A percentile compares a stretch with the other conserved stretches of the same genome.
Evolutionary conservation across 2,888 invertebrate species (phyloP).

Genomic region (Charanyca ferruginea): DNA sequence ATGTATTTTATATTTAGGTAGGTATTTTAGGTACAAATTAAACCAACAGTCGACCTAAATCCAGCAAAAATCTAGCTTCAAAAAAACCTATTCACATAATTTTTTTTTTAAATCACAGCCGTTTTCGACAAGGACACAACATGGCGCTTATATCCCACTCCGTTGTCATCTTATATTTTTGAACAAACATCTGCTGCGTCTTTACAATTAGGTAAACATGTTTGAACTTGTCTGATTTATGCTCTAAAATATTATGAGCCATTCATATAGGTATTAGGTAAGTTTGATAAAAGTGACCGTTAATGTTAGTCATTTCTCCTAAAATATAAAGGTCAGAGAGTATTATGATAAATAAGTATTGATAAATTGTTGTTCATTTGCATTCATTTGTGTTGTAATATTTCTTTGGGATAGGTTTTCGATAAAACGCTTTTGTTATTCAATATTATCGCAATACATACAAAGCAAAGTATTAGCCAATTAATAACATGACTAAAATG

Average conservation of each 20-base stretch:
- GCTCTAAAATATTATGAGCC: conserved; percentile 30
- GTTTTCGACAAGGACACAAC: conserved; percentile 8
- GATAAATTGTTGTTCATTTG: neutral
- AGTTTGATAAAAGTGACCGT: conserved; percentile 43
- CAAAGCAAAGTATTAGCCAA: no score
- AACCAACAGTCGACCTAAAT: no score
- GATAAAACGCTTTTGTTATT: no score
- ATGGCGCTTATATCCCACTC: conserved; percentile 24
- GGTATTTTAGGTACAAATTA: no score
- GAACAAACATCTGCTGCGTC: conserved; percentile 41
- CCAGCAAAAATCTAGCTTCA: no score
- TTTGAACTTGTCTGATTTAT: conserved; percentile 31
- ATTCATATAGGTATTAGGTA: conserved; percentile 24
- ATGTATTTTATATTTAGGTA: no score
- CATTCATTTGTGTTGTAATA: conserved; percentile 2
- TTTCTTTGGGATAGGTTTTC: neutral
- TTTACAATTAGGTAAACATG: conserved; percentile 23
- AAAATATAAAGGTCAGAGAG: conserved; percentile 31
- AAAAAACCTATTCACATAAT: no score
- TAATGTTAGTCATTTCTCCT: conserved; percentile 39
- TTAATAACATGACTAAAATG: no score
- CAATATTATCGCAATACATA: no score
- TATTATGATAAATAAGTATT: conserved; percentile 13
- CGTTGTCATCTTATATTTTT: conserved; percentile 45
- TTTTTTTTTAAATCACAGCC: neutral